Evolutionary conservation across 2,113 vertebrate species (phyloP).

Genomic region (Onychorhynchus coronatus): DNA sequence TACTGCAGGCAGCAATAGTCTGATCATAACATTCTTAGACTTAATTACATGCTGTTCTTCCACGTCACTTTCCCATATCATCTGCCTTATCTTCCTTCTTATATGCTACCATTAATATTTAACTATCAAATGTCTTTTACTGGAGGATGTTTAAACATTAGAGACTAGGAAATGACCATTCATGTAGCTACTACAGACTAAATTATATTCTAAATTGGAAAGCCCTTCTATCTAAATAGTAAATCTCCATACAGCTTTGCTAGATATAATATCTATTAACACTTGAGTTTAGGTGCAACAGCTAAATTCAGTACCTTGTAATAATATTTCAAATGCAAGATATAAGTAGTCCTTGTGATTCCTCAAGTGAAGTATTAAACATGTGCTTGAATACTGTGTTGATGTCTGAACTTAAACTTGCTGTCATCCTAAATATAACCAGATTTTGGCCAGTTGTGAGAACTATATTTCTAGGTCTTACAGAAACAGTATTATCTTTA

Average conservation of each 20-base stretch:
- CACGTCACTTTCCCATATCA: conserved; percentile 18
- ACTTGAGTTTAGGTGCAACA: neutral
- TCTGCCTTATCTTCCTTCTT: conserved; percentile 8
- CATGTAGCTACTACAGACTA: neutral
- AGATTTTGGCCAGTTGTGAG: neutral
- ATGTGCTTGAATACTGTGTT: neutral
- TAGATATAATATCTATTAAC: neutral
- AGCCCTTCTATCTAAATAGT: neutral
- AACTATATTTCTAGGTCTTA: neutral
- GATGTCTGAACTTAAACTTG: neutral
- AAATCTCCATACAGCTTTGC: neutral
- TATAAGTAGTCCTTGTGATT: neutral
- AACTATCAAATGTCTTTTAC: conserved; percentile 38
- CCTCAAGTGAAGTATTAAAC: neutral
- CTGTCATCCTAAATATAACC: neutral
- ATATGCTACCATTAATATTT: conserved; percentile 45
- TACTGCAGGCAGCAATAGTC: conserved; percentile 11
- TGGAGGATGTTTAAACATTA: conserved; percentile 39
- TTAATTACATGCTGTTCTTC: conserved; percentile 27
- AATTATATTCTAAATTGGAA: neutral
- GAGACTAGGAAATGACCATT: neutral
- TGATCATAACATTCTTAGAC: conserved; percentile 12
- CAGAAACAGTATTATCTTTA: rapidly evolving
- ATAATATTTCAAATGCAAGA: neutral
- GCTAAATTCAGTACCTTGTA: neutral